phyloP scores from a whole-genome alignment of 2,888 invertebrate genomes.

The Taenaris catops region DNA sequence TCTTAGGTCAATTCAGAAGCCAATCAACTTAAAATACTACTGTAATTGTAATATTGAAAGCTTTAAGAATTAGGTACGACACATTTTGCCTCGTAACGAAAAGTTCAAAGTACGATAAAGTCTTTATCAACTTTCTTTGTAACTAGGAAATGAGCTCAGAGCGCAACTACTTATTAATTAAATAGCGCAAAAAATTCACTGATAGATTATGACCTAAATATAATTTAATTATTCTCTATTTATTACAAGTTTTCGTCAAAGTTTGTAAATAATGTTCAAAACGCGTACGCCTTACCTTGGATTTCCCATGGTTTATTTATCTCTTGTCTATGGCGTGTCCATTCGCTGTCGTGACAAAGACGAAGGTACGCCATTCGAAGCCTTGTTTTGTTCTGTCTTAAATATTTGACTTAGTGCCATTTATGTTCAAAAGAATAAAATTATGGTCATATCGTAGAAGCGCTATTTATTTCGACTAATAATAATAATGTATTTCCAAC shows the following conservation, averaged over 20 bases:
- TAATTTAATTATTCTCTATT: too few species aligned
- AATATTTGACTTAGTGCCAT: too few species aligned
- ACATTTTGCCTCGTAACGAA: constrained; percentile 10
- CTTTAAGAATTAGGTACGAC: background rate
- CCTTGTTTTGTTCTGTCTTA: constrained; percentile 19
- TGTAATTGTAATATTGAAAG: constrained; percentile 3
- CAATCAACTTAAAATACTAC: too few species aligned
- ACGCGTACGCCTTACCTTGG: constrained; percentile 28
- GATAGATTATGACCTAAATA: too few species aligned
- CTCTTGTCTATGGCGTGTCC: constrained; percentile 38
- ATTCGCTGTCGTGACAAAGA: constrained; percentile 32
- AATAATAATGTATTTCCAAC: too few species aligned
- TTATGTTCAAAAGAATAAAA: too few species aligned
- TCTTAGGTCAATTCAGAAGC: too few species aligned
- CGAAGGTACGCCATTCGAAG: constrained; percentile 11
- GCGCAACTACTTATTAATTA: constrained; percentile 27
- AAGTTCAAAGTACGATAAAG: constrained; percentile 65
- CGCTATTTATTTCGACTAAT: too few species aligned
- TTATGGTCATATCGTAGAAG: too few species aligned
- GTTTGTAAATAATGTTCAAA: too few species aligned
- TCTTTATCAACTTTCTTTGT: constrained; percentile 65
- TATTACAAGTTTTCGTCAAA: too few species aligned
- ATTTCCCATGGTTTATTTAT: constrained; percentile 54
- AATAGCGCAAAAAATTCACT: background rate
- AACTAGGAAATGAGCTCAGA: constrained; percentile 43